Evolutionary conservation across 2,113 vertebrate genomes (phyloP), one percentile per base, ranked within the genome.

Genomic region (Erpornis zantholeuca): DNA sequence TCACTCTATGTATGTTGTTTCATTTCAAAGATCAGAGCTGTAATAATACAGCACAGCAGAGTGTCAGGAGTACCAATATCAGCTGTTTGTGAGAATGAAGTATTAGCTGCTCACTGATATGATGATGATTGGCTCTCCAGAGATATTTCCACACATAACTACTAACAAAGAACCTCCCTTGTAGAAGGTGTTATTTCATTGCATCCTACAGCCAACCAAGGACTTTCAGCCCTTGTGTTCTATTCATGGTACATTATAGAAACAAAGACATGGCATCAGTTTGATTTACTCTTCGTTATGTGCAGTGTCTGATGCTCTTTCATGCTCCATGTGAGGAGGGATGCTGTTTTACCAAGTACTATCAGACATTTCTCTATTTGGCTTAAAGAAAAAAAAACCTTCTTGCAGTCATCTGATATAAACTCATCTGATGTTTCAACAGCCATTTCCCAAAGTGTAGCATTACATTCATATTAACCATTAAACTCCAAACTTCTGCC

Each of bases 51-150:
- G 68, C 65, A 56, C 35, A 92, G 44, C 44, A 64, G 52, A 89
- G 40, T n/a, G 35, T 52, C 57, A 64, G 61, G 35, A 64, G 70
- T 12, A 78, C 49, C 49, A 45, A 5, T 60, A 54, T 28, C 33
- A 59, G 22, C 15, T 45, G 28, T 35, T 53, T 54, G 49, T 47
- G 49, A 75, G 80, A 92, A 94, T 56, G 33, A 90, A 76, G 57
- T 20, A 64, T 33, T 23, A 64, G 36, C 25, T 85, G 57, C 66
- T 93, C 78, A 49, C n/a, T 79, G 61, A n/a, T n/a, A n/a, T n/a
- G n/a, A n/a, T n/a, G n/a, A n/a, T n/a, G n/a, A 69, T 61, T 0
- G 0, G 20, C 28, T 69, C 40, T 69, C 45, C 35, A 64, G 78
- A 56, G 78, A 5, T 24, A 64, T 44, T 81, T 85, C 60, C 61